A percentile compares a stretch with the other conserved stretches of the same genome.
Conservation (phyloP, 2,888 invertebrate species). For the Limnephilus auricula region DNA sequence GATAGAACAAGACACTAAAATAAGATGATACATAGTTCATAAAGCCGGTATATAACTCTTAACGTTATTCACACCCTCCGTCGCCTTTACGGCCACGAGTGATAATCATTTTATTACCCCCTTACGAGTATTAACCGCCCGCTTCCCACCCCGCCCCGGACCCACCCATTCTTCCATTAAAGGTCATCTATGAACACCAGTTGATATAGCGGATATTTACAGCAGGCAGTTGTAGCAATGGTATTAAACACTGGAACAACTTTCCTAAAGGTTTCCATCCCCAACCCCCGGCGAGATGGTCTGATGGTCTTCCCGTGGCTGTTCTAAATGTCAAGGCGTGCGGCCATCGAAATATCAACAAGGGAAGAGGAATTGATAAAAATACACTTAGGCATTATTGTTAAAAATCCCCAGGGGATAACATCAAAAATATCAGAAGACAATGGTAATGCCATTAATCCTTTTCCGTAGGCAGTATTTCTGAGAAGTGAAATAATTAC, state of each 20-base stretch:
- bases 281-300: conserved; percentile 38
- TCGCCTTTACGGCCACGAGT: not conserved
- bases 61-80: no score
- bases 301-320: conserved; percentile 24
- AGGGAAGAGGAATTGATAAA: not conserved
- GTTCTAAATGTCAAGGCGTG: conserved; percentile 56
- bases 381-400: no score
- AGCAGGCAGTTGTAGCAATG: conserved; percentile 39
- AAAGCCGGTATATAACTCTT: no score
- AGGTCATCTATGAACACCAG: conserved; percentile 47
- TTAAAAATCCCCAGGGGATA: no score
- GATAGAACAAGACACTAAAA: no score
- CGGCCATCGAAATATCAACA: conserved; percentile 11
- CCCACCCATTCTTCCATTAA: not conserved
- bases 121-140: not conserved
- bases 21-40: no score
- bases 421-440: no score
- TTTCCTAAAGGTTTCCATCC: conserved; percentile 51
- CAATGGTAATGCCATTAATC: no score
- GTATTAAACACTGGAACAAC: conserved; percentile 42
- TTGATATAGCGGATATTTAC: conserved; percentile 57
- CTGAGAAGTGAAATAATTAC: no score
- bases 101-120: not conserved
- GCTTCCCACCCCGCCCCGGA: not conserved
- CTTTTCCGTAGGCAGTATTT: no score